Evolutionary conservation across 2,888 invertebrate genomes (phyloP), one percentile per base, ranked within the genome.

Genomic region (Ceriagrion tenellum): DNA sequence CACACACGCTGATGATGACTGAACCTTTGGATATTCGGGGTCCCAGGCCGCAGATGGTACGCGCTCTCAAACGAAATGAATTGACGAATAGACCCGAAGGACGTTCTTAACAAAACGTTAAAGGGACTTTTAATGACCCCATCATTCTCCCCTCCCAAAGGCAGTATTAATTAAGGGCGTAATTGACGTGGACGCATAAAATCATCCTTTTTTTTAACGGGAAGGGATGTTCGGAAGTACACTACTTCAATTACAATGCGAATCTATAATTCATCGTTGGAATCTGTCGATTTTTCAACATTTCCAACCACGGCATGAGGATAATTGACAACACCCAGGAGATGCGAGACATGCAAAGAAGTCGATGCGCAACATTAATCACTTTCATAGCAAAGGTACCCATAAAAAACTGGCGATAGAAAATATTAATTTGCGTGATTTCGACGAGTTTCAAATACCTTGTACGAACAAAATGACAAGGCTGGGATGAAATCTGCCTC

Each of bases 41-140:
- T 69, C 26, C 69, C 69, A 69, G 30, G 35, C 35, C 81, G 35
- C 81, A 81, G 81, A 81, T 81, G 81, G 81, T n/a, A 35, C 30
- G 35, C 35, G 8, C 69, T 26, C 69, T 16, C 30, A 35, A 81
- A 81, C 81, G 81, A 35, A 59, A 16, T 35, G 81, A 81, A 81
- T 81, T 81, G 81, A 81, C 35, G 81, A 81, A 35, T 35, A 18
- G 81, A 35, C 81, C 81, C 81, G 18, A 18, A 81, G 81, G 81
- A 81, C 30, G 81, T 81, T 35, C 81, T 81, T 81, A 81, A 81
- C 81, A 81, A 81, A 81, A 81, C 81, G 81, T 81, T 35, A 81
- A 35, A 81, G 81, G 35, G 81, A 81, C 81, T 81, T 81, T 81
- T 81, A 81, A 81, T 81, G 81, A 81, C 81, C 16, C 13, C 81